Percentiles rank a stretch among this genome's conserved stretches.
Conservation (phyloP, 2,113 vertebrate genomes). For the Megaptera novaeangliae region DNA sequence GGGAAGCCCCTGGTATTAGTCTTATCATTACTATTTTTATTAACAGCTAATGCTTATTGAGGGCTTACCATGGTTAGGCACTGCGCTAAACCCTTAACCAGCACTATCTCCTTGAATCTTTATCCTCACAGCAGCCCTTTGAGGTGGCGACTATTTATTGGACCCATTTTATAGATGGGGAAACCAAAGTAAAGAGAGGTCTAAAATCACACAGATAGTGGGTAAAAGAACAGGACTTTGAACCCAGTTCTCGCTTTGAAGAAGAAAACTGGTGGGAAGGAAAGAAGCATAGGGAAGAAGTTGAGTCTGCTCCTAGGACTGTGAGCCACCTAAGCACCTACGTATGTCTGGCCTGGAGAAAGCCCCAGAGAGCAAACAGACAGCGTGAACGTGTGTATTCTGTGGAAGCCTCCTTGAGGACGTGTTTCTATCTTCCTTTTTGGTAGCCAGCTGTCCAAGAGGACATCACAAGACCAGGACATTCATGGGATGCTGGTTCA, state of each 20-base stretch:
- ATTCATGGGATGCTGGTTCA: neutral
- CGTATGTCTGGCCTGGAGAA: neutral
- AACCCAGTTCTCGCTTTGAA: neutral
- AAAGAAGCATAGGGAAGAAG: neutral
- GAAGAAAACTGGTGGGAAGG: neutral
- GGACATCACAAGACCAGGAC: neutral
- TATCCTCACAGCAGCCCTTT: neutral
- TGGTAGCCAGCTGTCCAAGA: neutral
- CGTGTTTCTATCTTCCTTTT: neutral
- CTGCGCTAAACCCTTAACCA: neutral
- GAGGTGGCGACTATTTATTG: neutral
- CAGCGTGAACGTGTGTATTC: neutral
- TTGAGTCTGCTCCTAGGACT: neutral
- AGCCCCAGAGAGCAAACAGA: neutral
- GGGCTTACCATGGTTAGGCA: neutral
- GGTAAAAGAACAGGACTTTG: neutral
- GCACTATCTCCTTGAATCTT: neutral
- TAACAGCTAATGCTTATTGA: neutral
- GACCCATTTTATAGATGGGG: neutral
- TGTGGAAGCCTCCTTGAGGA: neutral
- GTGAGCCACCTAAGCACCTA: neutral
- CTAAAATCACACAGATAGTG: neutral
- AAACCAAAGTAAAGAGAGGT: neutral
- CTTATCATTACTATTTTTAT: slow-evolving; percentile 4
- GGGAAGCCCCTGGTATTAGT: neutral